Base-by-base conservation (phyloP, 2,888 invertebrate species). In the Ophioninae sp. region DNA sequence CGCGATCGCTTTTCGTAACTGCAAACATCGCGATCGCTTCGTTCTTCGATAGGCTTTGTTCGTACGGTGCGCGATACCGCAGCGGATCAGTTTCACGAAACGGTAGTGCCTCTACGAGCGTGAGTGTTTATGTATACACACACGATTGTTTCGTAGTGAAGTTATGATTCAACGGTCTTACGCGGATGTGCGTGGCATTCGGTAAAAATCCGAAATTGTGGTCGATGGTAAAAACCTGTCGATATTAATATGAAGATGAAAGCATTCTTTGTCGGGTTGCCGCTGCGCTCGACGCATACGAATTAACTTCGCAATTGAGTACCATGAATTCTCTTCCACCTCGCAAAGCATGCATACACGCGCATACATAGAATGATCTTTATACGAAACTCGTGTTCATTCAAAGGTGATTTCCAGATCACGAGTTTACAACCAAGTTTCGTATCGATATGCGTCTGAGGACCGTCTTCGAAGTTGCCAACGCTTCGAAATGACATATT, bases 271-370 rank as follows among this genome's bases (percentile, higher is more conserved):
- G 70, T 78, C 64, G 78, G 77, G 39, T 20, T 39, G 39, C 2
- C 70, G 56, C 62, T 70, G 41, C 70, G 70, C 20, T 70, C 64
- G 70, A 70, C 50, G 78, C 70, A 70, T 78, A 56, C 78, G 30
- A 77, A 77, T 61, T 61, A 50, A 68, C 61, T 77, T 50, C 8
- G 50, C 37, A 20, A 20, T 41, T 56, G 65, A 59, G 59, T 56
- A 30, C n/a, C 37, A 75, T 56, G 21, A 5, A 69, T 21, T 10
- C 61, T 17, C 50, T 3, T 10, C 50, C 3, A 3, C 50, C 50
- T 2, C 50, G 10, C 3, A 0, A 50, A 17, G 50, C 17, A 50
- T 50, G 13, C 10, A 13, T 1, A 44, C 44, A 44, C 44, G 8
- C 44, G 13, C 44, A 13, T 13, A 13, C 44, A 44, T 10, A 13